phyloP scores from a whole-genome alignment of 2,888 invertebrate genomes.

The Dryococelus australis region DNA sequence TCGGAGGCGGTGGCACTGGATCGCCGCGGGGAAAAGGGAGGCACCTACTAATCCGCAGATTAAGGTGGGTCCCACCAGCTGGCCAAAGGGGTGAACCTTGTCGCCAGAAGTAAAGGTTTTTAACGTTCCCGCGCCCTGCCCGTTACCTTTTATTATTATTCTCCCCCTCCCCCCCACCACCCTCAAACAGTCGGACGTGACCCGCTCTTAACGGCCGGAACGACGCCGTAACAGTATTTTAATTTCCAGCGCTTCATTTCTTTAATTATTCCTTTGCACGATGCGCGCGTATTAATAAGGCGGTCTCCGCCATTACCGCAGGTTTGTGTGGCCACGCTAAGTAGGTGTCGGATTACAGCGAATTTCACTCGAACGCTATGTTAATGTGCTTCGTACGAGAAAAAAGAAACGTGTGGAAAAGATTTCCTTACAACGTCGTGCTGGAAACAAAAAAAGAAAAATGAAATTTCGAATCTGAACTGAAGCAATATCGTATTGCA shows the following conservation, averaged over 20 bases:
- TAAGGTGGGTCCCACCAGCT: not conserved
- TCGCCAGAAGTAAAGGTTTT: constrained; percentile 3
- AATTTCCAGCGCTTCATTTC: not conserved
- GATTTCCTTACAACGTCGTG: not conserved
- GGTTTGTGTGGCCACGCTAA: not conserved
- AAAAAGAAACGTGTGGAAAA: not conserved
- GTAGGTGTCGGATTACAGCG: not conserved
- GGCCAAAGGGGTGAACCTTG: not conserved
- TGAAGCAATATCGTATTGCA: not conserved
- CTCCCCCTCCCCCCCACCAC: too few relatives aligned
- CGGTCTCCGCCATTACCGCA: not conserved
- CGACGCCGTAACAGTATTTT: constrained; percentile 16
- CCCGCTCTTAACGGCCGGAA: not conserved
- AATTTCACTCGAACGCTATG: constrained; percentile 10
- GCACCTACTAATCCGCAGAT: not conserved
- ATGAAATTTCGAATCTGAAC: not conserved
- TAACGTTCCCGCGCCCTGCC: not conserved
- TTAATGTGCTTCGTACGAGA: not conserved
- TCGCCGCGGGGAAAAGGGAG: too few relatives aligned
- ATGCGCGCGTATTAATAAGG: not conserved
- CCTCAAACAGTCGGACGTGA: not conserved
- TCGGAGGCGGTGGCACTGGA: not conserved
- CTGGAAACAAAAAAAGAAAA: not conserved
- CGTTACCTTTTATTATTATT: not conserved
- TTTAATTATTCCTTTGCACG: constrained; percentile 3